A percentile compares a stretch with the other conserved stretches of the same genome.
phyloP scores from a whole-genome alignment of 2,888 invertebrate genomes.

The Sisyra nigra region DNA sequence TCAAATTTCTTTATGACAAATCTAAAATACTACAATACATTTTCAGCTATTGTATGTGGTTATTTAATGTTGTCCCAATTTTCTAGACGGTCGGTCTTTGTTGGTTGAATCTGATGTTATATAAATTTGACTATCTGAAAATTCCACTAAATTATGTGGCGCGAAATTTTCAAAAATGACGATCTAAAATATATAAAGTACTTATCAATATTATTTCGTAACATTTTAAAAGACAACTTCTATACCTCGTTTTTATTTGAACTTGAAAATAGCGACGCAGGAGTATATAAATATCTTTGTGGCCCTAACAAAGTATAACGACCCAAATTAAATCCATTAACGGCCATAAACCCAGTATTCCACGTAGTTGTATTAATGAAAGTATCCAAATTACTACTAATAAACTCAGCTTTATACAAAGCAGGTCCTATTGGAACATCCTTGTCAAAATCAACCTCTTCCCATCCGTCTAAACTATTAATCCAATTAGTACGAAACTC shows the following conservation, averaged over 20 bases:
- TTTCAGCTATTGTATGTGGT: no score
- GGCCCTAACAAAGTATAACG: slow-evolving; percentile 76
- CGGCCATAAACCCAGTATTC: slow-evolving; percentile 71
- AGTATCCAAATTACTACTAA: slow-evolving; percentile 45
- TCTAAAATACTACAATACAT: no score
- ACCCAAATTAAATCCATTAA: slow-evolving; percentile 77
- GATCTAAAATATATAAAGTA: slow-evolving; percentile 12
- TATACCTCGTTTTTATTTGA: slow-evolving; percentile 25
- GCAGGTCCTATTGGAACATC: slow-evolving; percentile 29
- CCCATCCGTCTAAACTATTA: slow-evolving; percentile 11
- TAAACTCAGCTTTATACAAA: slow-evolving; percentile 34
- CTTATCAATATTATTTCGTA: no score
- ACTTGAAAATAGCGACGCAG: slow-evolving; percentile 53
- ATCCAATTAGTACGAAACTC: slow-evolving; percentile 33
- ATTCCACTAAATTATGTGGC: slow-evolving; percentile 15
- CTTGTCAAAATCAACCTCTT: background rate
- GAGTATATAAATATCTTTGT: slow-evolving; percentile 67
- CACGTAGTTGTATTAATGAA: slow-evolving; percentile 65
- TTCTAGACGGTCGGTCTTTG: no score
- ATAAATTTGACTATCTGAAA: slow-evolving; percentile 18
- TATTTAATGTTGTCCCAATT: no score
- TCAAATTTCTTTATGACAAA: no score
- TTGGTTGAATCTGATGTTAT: background rate
- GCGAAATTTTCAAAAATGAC: slow-evolving; percentile 25
- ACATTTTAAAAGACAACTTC: no score